Evolutionary conservation across 2,888 invertebrate genomes (phyloP).

Genomic region (Hedya salicella): DNA sequence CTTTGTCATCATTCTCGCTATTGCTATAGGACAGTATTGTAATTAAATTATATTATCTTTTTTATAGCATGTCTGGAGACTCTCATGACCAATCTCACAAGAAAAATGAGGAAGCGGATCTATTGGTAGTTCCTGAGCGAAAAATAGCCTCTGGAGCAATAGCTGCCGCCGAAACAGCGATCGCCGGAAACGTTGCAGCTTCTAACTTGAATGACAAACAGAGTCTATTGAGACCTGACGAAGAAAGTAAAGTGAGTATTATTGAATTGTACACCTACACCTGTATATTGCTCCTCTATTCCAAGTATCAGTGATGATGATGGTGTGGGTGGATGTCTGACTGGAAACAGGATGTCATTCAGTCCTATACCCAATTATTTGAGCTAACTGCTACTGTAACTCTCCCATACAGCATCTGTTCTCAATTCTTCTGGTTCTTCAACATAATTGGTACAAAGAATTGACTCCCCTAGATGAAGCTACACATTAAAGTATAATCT

Average conservation of each 20-base stretch:
- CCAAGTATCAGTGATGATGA: background rate
- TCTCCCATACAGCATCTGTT: too few species aligned
- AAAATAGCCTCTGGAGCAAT: conserved; percentile 51
- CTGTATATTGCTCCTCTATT: background rate
- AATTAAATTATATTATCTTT: conserved; percentile 21
- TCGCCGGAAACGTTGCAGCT: conserved; percentile 51
- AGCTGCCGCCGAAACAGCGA: conserved; percentile 49
- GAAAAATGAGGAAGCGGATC: conserved; percentile 68
- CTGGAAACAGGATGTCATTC: too few species aligned
- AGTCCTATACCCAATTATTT: too few species aligned
- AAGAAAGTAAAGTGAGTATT: conserved; percentile 63
- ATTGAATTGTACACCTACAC: background rate
- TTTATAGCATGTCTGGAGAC: conserved; percentile 74
- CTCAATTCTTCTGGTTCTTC: too few species aligned
- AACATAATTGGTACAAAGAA: too few species aligned
- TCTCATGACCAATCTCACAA: conserved; percentile 66
- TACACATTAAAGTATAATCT: too few species aligned
- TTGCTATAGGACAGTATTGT: background rate
- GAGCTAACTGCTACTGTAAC: too few species aligned
- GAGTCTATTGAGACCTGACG: conserved; percentile 61
- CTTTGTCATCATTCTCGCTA: conserved; percentile 13
- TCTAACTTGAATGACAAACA: conserved; percentile 61
- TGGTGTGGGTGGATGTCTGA: too few species aligned
- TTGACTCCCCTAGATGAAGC: too few species aligned
- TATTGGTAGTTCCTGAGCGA: conserved; percentile 57